phyloP scores from a whole-genome alignment of 2,888 invertebrate genomes.

The Dryobota labecula region DNA sequence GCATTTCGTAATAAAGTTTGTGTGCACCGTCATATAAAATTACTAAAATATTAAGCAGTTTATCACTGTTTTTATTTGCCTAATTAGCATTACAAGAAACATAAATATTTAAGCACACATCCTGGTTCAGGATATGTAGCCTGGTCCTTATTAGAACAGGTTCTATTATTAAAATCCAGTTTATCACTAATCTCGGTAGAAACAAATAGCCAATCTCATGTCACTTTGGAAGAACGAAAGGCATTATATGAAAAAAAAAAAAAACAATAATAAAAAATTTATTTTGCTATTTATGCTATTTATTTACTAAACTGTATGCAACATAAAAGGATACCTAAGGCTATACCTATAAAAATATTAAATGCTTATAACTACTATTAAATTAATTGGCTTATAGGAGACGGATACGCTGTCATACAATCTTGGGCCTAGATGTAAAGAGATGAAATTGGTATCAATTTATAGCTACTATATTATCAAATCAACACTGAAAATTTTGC shows the following conservation, averaged over 20 bases:
- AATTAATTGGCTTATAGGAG: no score
- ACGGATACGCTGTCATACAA: no score
- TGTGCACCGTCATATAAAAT: neutral
- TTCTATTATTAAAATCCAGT: neutral
- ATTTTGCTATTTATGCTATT: constrained; percentile 4
- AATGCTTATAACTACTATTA: neutral
- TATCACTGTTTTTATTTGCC: neutral
- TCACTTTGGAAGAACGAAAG: neutral
- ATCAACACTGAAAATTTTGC: no score
- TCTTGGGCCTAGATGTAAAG: no score
- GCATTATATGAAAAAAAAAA: no score
- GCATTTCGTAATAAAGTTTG: no score
- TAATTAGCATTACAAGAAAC: neutral
- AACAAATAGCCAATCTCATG: neutral
- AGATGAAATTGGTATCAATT: no score
- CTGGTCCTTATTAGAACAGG: neutral
- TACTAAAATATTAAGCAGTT: neutral
- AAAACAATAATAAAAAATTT: no score
- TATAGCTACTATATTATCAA: no score
- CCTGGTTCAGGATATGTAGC: no score
- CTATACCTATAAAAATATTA: neutral
- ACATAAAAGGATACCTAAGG: neutral
- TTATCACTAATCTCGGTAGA: neutral
- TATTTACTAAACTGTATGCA: neutral
- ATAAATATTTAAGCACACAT: neutral